phyloP scores from a whole-genome alignment of 2,888 invertebrate species.

The Orthosia cruda region DNA sequence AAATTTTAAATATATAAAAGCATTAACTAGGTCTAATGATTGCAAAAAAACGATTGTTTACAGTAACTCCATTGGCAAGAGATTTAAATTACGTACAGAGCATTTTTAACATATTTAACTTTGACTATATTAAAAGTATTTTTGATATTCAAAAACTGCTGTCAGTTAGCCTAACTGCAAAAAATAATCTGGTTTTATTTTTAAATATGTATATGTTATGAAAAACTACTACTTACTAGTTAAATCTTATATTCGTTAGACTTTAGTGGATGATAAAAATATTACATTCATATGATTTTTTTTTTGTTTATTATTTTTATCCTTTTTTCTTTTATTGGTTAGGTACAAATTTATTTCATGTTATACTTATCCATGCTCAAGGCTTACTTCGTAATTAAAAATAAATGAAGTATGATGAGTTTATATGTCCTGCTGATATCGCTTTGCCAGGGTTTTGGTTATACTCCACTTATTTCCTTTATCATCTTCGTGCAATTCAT shows the following conservation, averaged over 20 bases:
- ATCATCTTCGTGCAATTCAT: neutral
- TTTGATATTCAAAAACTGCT: too few relatives aligned
- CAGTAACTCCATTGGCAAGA: neutral
- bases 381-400: neutral
- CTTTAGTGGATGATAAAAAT: neutral
- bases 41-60: conserved; percentile 4
- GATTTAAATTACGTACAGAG: neutral
- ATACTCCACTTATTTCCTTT: neutral
- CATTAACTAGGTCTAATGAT: neutral
- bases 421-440: neutral
- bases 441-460: too few relatives aligned
- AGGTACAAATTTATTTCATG: neutral
- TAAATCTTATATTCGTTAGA: too few relatives aligned
- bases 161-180: neutral
- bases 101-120: too few relatives aligned
- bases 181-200: neutral
- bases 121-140: too few relatives aligned
- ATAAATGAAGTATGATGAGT: neutral
- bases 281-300: neutral
- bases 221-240: neutral
- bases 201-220: neutral
- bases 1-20: neutral
- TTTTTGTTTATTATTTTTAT: conserved; percentile 1
- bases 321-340: neutral
- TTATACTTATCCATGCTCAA: neutral